Conservation (phyloP, 2,797 vertebrate genomes). For the Microctenopoma steveboyesi region DNA sequence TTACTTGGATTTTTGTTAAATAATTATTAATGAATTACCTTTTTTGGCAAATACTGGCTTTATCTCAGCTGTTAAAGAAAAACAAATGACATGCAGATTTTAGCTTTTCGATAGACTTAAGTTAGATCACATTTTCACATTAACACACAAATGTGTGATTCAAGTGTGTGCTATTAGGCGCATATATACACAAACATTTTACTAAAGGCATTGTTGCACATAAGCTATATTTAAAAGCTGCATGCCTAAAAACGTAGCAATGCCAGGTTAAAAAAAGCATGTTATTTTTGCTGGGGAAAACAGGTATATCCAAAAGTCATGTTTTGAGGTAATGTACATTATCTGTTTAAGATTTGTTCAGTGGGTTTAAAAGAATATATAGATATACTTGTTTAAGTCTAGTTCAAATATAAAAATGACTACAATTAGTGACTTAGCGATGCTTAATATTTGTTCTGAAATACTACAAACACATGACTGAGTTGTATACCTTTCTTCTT, state of each 20-base stretch:
- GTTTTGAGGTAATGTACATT: neutral
- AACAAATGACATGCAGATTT: neutral
- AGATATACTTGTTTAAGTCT: neutral
- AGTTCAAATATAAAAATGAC: neutral
- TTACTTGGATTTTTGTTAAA: neutral
- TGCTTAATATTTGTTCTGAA: too few relatives aligned
- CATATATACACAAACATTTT: neutral
- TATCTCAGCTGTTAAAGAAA: constrained; percentile 40
- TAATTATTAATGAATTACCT: constrained; percentile 33
- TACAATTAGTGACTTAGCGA: neutral
- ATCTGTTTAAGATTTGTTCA: neutral
- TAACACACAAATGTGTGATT: neutral
- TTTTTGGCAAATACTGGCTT: constrained; percentile 47
- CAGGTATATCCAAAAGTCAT: too few relatives aligned
- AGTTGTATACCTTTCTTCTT: constrained; percentile 58
- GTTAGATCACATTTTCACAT: neutral
- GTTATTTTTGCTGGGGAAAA: neutral
- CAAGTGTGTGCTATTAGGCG: neutral
- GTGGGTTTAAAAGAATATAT: neutral
- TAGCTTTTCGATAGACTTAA: neutral
- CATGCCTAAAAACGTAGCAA: too few relatives aligned
- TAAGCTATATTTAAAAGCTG: neutral
- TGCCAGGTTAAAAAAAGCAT: too few relatives aligned
- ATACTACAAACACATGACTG: neutral
- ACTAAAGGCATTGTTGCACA: neutral